Evolutionary conservation across 2,888 invertebrate species (phyloP), one percentile per base, ranked within the genome.

Genomic region (Zygaena filipendulae): DNA sequence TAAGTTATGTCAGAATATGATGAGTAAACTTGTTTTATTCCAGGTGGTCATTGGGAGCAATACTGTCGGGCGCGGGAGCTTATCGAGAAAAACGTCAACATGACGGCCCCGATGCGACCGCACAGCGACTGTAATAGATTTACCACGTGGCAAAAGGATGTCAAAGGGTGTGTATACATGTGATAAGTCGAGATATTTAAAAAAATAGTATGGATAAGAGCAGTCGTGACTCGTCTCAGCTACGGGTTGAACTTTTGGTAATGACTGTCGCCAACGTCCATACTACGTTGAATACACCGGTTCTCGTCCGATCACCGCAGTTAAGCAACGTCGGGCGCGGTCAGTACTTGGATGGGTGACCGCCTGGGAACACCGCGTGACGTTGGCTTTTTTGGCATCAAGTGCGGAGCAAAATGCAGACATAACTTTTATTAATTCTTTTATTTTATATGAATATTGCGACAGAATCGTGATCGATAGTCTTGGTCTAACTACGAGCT

Each of bases 11-110:
- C n/a, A n/a, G n/a, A n/a, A n/a, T n/a, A n/a, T n/a, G n/a, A n/a
- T n/a, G n/a, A n/a, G n/a, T n/a, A n/a, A n/a, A n/a, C n/a, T n/a
- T n/a, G n/a, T n/a, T n/a, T n/a, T n/a, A 3, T 54, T 49, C 3
- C 52, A 72, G 71, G 62, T 1, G 43, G 40, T 12, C 51, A 61
- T 7, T 77, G 69, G 63, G 71, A 71, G 9, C 67, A 74, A 28
- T 77, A 60, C 37, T 60, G 62, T 31, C 64, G 66, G 38, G 59
- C 66, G 8, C 54, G 75, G 2, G 72, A 74, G 4, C 43, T 43
- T 2, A 56, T 75, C 9, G 59, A 72, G 1, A 68, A 49, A 32
- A 62, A 47, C 18, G 47, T 70, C 19, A 61, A 54, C 36, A 60
- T 67, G 23, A 16, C 30, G 32, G 4, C 23, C 31, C 2, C 23